A percentile compares a stretch with the other conserved stretches of the same genome.
Conservation (phyloP, 2,113 vertebrate species). For the Ctenomys sociabilis region DNA sequence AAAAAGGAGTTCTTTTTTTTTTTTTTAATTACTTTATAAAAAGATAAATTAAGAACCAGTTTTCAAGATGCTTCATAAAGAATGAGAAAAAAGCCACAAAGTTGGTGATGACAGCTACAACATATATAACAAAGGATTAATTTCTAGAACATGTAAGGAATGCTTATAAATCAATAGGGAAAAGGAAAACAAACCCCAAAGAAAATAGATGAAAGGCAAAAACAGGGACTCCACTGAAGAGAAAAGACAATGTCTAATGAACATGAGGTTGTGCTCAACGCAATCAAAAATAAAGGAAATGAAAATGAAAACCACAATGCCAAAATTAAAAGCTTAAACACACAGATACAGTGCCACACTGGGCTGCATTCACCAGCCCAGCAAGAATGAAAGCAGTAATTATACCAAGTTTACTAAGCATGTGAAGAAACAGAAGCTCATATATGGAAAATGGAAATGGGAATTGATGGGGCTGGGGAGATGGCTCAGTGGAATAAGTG, state of each 20-base stretch:
- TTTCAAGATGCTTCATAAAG: neutral
- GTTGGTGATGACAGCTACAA: neutral
- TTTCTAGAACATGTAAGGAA: neutral
- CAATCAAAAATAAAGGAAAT: neutral
- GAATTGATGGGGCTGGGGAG: too few species aligned
- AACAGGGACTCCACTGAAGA: neutral
- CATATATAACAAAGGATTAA: conserved; percentile 30
- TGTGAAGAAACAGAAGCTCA: neutral
- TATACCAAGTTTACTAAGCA: neutral
- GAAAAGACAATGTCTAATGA: neutral
- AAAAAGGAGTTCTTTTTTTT: too few species aligned
- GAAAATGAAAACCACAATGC: conserved; percentile 24
- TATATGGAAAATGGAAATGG: neutral
- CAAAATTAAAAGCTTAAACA: conserved; percentile 7
- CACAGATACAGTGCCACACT: neutral
- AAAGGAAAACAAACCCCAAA: conserved; percentile 19
- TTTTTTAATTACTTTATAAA: neutral
- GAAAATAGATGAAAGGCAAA: conserved; percentile 52
- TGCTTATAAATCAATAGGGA: conserved; percentile 36
- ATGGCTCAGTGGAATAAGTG: too few species aligned
- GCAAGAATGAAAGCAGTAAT: neutral
- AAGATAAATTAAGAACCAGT: conserved; percentile 13
- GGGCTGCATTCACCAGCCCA: neutral
- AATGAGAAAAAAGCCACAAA: conserved; percentile 3
- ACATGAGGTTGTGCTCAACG: neutral